A percentile compares a stretch with the other conserved stretches of the same genome.
These are phyloP conservation scores for Buathra laborator DNA, from an alignment of 2,888 invertebrate genomes.

Conservation along the genomic window DNA sequence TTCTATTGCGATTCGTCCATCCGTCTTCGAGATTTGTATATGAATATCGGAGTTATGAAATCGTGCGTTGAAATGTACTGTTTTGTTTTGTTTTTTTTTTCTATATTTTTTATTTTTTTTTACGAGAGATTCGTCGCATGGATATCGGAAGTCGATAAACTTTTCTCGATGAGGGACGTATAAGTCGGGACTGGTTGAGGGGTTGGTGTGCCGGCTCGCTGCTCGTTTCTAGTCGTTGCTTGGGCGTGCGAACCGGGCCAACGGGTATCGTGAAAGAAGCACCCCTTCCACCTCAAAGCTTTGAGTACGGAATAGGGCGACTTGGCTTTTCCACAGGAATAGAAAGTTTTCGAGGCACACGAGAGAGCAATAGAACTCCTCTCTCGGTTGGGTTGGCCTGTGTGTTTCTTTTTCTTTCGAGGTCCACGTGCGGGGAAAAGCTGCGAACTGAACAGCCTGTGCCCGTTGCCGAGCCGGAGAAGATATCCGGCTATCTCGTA, in stretches of 20 bases:
- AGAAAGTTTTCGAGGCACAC: conserved; percentile 60
- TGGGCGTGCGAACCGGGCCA: conserved; percentile 67
- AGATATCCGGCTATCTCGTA: conserved; percentile 5
- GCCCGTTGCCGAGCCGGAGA: conserved; percentile 44
- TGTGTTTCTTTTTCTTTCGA: conserved; percentile 60
- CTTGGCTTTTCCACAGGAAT: conserved; percentile 68
- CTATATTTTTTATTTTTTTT: conserved; percentile 52
- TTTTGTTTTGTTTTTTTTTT: conserved; percentile 3
- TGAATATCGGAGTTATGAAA: conserved; percentile 64
- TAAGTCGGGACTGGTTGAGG: conserved; percentile 24
- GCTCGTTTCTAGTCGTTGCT: conserved; percentile 58
- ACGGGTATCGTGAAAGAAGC: conserved; percentile 62
- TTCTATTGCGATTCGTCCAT: conserved; percentile 23
- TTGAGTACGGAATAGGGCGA: conserved; percentile 47
- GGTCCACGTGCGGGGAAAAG: conserved; percentile 53
- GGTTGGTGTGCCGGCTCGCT: conserved; percentile 41
- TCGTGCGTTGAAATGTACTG: conserved; percentile 63
- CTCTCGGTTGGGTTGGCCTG: background rate
- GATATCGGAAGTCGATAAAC: conserved; percentile 69
- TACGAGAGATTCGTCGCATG: conserved; percentile 63
- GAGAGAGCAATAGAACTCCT: conserved; percentile 40
- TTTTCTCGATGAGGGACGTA: conserved; percentile 59
- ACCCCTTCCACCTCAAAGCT: conserved; percentile 25
- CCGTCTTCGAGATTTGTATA: conserved; percentile 55
- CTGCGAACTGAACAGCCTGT: conserved; percentile 59